Evolutionary conservation across 1,140 invertebrate genomes (phyloP).

Genomic region (Papilio polytes): DNA sequence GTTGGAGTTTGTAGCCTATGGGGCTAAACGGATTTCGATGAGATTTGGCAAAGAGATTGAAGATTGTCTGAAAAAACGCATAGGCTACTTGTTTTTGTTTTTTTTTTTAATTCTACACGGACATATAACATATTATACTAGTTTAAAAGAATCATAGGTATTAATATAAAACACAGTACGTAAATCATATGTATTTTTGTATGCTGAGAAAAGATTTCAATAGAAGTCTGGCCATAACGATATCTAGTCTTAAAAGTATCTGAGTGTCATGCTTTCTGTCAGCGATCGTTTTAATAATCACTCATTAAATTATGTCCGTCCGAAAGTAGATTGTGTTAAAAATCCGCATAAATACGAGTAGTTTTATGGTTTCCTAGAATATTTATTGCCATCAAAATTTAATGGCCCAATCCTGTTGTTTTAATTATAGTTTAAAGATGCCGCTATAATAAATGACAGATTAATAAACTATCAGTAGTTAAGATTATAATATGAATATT

Average conservation of each 20-base stretch:
- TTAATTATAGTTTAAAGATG: constrained; percentile 12
- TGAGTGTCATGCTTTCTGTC: neutral
- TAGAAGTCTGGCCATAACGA: neutral
- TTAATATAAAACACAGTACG: no score
- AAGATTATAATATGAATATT: neutral
- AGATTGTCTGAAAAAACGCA: no score
- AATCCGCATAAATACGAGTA: neutral
- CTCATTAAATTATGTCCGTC: neutral
- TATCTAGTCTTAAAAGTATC: neutral
- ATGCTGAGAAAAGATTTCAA: neutral
- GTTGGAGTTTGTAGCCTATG: no score
- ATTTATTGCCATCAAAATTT: constrained; percentile 3
- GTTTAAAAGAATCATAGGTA: no score
- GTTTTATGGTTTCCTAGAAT: constrained; percentile 5
- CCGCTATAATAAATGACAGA: neutral
- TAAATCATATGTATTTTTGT: no score
- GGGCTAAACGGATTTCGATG: no score
- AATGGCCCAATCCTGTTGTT: constrained; percentile 22
- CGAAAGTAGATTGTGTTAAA: neutral
- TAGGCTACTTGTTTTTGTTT: no score
- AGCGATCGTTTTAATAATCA: neutral
- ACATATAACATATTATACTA: no score
- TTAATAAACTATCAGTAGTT: neutral
- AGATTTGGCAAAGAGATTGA: no score
- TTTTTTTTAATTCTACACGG: no score